Base-by-base conservation (phyloP, 2,113 vertebrate species). In the Amblyornis subalaris region DNA sequence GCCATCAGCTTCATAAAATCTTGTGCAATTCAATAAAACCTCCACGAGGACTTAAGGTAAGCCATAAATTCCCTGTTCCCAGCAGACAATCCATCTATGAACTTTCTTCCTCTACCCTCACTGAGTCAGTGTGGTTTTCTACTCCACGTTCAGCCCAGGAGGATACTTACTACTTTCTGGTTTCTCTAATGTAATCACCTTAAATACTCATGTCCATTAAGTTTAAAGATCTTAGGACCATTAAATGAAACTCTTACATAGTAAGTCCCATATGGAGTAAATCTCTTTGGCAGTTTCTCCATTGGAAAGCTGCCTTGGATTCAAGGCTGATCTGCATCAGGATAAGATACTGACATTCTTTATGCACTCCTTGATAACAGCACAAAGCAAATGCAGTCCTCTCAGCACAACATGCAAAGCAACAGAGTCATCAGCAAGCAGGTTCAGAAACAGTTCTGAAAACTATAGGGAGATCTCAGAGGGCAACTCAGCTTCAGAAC, bases 191-290 rank as follows among this genome's bases (percentile, higher is more conserved):
- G 1, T 57, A 91, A 91, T 92, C 93, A 88, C 61, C 82, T 90
- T 91, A 93, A 94, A 92, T 42, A 94, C 70, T 58, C n/a, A 54
- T 8, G 42, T 64, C 87, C 85, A 95, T 92, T 86, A 95, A 92
- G 78, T 81, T 85, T 94, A 90, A 96, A 92, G 57, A 91, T 93
- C 85, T 89, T 44, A 73, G 76, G 70, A 72, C 76, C 79, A 57
- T 94, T 94, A 94, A 96, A 94, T 73, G 54, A 53, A 95, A 78
- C 80, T 94, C 87, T 85, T 60, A 94, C 77, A 65, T 9, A 73
- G 23, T 38, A 88, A 86, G 66, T 69, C 80, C 75, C 89, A 83
- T 19, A 80, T 24, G 58, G 83, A 90, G 44, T 60, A 92, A 77
- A 91, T 86, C 77, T 95, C 90, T 40, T 58, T 73, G 88, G 86